Conservation (phyloP, 2,888 invertebrate genomes). For the Drosophila silvestris region DNA sequence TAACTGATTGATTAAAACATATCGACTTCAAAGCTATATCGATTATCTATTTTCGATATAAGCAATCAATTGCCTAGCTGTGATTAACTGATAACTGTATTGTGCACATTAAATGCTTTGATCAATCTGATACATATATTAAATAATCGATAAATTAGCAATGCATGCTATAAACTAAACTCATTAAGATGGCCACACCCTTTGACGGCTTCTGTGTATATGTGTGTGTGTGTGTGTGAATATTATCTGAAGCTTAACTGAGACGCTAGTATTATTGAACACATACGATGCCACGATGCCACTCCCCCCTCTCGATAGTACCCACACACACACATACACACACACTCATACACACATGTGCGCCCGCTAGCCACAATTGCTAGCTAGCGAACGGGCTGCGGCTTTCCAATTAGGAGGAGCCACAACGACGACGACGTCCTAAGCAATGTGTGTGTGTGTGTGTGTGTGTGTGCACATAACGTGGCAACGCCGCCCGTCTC, state of each 20-base stretch:
- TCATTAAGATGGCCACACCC: constrained; percentile 49
- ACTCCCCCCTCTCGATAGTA: constrained; percentile 4
- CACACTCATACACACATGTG: constrained; percentile 3
- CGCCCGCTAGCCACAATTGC: constrained; percentile 70
- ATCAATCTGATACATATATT: neutral
- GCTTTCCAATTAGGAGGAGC: constrained; percentile 82
- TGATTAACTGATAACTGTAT: neutral
- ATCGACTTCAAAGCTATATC: neutral
- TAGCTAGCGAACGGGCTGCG: constrained; percentile 61
- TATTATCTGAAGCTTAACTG: constrained; percentile 24
- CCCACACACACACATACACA: constrained; percentile 5
- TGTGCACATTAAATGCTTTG: neutral
- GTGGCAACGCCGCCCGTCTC: constrained; percentile 40
- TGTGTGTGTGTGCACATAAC: constrained; percentile 49
- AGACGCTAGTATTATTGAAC: constrained; percentile 72
- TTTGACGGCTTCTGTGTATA: neutral
- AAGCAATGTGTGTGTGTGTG: constrained; percentile 40
- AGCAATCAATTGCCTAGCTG: neutral
- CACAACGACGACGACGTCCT: constrained; percentile 71
- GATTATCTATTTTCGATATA: neutral
- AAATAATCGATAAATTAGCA: constrained; percentile 11
- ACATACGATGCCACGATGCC: constrained; percentile 53
- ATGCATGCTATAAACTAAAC: neutral
- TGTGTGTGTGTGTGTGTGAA: neutral
- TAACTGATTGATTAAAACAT: neutral